phyloP scores from a whole-genome alignment of 2,888 invertebrate species.

The Cephonodes hylas region DNA sequence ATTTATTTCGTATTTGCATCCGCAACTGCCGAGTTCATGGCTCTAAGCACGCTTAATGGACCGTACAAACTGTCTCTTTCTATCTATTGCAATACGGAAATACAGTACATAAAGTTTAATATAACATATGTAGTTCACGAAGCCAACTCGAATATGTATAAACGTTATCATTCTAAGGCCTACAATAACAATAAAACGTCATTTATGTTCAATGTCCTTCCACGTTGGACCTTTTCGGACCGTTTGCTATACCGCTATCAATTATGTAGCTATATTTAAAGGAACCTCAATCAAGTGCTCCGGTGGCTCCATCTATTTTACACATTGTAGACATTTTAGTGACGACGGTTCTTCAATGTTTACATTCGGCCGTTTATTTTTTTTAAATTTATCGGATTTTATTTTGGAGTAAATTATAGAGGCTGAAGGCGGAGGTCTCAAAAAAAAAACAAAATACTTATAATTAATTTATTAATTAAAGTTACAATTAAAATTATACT shows the following conservation, averaged over 20 bases:
- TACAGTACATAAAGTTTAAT: not conserved
- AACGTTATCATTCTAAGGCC: not conserved
- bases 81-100: too few relatives aligned
- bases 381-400: too few relatives aligned
- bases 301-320: slow-evolving; percentile 41
- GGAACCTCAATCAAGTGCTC: slow-evolving; percentile 30
- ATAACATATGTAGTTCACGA: not conserved
- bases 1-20: too few relatives aligned
- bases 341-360: slow-evolving; percentile 34
- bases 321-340: slow-evolving; percentile 32
- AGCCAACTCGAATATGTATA: not conserved
- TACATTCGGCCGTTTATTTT: too few relatives aligned
- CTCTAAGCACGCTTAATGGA: too few relatives aligned
- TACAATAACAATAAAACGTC: not conserved
- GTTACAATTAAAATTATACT: too few relatives aligned
- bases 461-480: too few relatives aligned
- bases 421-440: too few relatives aligned
- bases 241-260: slow-evolving; percentile 36
- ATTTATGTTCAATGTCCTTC: slow-evolving; percentile 8
- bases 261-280: slow-evolving; percentile 36
- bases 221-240: not conserved
- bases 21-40: too few relatives aligned
- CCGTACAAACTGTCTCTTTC: too few relatives aligned
- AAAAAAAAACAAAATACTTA: too few relatives aligned
- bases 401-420: too few relatives aligned